These are phyloP conservation scores for Nibea albiflora DNA, from an alignment of 2,113 vertebrate species.

Conservation along the genomic window DNA sequence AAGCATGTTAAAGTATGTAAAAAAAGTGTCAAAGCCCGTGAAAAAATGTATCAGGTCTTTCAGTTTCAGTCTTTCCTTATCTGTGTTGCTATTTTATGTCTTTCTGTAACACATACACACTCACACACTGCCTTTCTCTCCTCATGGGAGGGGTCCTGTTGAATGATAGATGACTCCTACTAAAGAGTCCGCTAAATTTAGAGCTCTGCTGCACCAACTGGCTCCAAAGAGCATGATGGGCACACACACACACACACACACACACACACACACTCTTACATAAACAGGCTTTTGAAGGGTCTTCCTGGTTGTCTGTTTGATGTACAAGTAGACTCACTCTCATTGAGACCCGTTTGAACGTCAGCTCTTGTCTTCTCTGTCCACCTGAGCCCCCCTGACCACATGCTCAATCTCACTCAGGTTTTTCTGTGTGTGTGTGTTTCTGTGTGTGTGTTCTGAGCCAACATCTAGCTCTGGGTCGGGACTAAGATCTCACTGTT, in stretches of 20 bases:
- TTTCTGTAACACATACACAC: conserved; percentile 36
- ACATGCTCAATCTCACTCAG: neutral
- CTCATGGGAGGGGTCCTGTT: conserved; percentile 65
- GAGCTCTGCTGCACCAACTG: conserved; percentile 59
- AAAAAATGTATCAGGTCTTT: neutral
- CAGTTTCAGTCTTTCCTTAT: neutral
- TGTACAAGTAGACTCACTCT: neutral
- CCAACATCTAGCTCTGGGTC: conserved; percentile 10
- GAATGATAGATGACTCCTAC: conserved; percentile 79
- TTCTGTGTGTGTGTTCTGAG: conserved; percentile 4
- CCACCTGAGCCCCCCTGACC: conserved; percentile 5
- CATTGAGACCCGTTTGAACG: neutral
- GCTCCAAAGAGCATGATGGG: conserved; percentile 46
- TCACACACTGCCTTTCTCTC: conserved; percentile 33
- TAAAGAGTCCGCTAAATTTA: conserved; percentile 77
- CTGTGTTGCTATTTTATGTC: conserved; percentile 30
- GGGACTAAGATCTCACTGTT: conserved; percentile 36
- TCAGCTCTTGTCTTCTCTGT: neutral
- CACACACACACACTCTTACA: neutral
- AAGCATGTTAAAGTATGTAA: neutral
- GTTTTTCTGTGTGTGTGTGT: neutral
- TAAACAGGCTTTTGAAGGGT: neutral
- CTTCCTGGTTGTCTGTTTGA: conserved; percentile 16
- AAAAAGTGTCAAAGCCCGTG: neutral
- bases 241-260: conserved; percentile 15